Base-by-base conservation (phyloP, 1,140 invertebrate genomes). In the Brachionus rotundiformis region DNA sequence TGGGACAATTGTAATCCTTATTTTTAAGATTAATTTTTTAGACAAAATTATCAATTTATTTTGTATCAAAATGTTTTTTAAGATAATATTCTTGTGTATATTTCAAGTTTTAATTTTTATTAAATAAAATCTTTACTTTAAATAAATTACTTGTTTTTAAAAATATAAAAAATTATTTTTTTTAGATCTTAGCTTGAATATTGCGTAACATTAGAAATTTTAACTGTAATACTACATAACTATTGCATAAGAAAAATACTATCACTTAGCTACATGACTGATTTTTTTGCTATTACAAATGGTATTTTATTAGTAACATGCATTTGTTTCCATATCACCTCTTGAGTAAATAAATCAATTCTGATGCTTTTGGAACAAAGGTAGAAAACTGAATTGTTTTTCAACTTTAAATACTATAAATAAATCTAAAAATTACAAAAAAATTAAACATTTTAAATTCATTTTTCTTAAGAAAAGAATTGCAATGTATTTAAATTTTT, bases 161-260 rank as follows among this genome's bases (percentile, higher is more conserved):
- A 7, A 19, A 49, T n/a, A 16, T 49, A 7, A 54, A 54, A 19
- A 16, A 8, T 16, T 54, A 19, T 8, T 54, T 54, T 54, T 49
- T 54, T 19, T 54, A 54, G 23, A 54, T 54, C 16, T 19, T 49
- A 0, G 7, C 16, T 29, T 63, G 2, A 0, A 2, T 25, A 63
- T 63, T 63, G 61, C 61, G 61, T 63, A 63, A 63, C 61, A 63
- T 19, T 19, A 8, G 19, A 63, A 8, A n/a, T 33, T 31, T 29
- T 29, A 6, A 63, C 16, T 63, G 61, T 63, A 63, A 29, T 27
- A 29, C 29, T 29, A 63, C 19, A 63, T 19, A 27, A 63, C 61
- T 0, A 63, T 63, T 63, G 29, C 25, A 63, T 63, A 63, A 63
- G 61, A 63, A 63, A 63, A 63, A 63, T 63, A 27, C 61, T 63